Evolutionary conservation across 1,140 invertebrate species (phyloP).

Genomic region (Steinernema khuongi): DNA sequence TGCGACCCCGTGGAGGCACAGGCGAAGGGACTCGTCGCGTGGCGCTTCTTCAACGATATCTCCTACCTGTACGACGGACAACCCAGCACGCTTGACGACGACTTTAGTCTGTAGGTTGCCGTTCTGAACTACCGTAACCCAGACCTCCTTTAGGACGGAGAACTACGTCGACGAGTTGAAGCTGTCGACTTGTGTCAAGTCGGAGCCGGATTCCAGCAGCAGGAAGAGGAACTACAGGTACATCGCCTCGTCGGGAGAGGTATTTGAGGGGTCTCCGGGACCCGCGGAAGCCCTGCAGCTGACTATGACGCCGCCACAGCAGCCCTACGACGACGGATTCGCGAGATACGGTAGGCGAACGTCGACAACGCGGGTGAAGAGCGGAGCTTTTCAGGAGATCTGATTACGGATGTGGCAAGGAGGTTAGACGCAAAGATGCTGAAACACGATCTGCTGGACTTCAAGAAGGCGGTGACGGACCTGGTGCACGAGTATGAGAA

Average conservation of each 20-base stretch:
- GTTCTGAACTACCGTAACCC: not conserved
- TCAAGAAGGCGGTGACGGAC: constrained; percentile 1
- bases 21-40: not conserved
- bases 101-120: not conserved
- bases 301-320: not conserved
- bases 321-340: not conserved
- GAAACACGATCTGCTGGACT: not conserved
- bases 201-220: not conserved
- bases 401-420: not conserved
- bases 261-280: not conserved
- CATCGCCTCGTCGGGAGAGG: not conserved
- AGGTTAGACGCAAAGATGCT: not conserved
- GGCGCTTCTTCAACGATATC: not conserved
- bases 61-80: not conserved
- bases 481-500: not conserved
- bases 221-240: not conserved
- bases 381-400: not conserved
- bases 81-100: not conserved
- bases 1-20: not conserved
- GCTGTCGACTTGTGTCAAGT: not conserved
- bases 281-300: not conserved
- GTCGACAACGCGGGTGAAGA: not conserved
- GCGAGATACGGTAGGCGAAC: not conserved
- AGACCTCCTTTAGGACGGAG: not conserved
- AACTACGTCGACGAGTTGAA: not conserved